phyloP scores from a whole-genome alignment of 1,140 invertebrate species.

The Pogonomyrmex barbatus region DNA sequence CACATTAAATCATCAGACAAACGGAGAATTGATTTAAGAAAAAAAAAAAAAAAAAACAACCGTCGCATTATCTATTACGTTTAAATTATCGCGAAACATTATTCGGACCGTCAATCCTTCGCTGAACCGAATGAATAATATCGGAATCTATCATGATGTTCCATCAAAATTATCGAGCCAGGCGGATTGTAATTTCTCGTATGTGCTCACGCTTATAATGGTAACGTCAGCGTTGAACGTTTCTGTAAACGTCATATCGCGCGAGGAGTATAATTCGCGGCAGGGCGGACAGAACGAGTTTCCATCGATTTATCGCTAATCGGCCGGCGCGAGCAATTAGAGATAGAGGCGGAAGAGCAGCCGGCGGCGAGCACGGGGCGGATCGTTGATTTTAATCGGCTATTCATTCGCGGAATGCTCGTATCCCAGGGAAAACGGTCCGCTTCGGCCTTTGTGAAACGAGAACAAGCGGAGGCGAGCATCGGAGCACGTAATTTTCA shows the following conservation, averaged over 20 bases:
- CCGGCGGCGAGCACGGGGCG: conserved; percentile 34
- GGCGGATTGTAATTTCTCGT: neutral
- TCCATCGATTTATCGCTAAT: conserved; percentile 57
- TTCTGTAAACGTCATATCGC: conserved; percentile 27
- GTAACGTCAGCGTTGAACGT: conserved; percentile 14
- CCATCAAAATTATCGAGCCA: neutral
- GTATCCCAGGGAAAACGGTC: conserved; percentile 39
- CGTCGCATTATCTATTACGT: neutral
- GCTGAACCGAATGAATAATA: conserved; percentile 12
- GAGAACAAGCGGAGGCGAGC: conserved; percentile 43
- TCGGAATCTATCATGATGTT: neutral
- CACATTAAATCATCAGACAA: neutral
- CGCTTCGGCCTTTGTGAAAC: conserved; percentile 54
- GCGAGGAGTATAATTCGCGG: conserved; percentile 19
- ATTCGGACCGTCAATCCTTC: neutral
- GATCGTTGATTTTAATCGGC: conserved; percentile 70
- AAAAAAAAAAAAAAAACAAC: neutral
- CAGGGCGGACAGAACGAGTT: conserved; percentile 42
- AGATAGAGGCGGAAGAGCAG: conserved; percentile 35
- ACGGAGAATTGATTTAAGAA: neutral
- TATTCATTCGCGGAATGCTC: conserved; percentile 39
- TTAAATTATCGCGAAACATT: too few species aligned
- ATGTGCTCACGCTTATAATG: neutral
- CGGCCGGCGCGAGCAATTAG: conserved; percentile 36
- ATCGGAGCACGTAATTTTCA: conserved; percentile 80